A percentile compares a stretch with the other conserved stretches of the same genome.
Conservation (phyloP, 2,113 vertebrate genomes). For the Tragelaphus scriptus region DNA sequence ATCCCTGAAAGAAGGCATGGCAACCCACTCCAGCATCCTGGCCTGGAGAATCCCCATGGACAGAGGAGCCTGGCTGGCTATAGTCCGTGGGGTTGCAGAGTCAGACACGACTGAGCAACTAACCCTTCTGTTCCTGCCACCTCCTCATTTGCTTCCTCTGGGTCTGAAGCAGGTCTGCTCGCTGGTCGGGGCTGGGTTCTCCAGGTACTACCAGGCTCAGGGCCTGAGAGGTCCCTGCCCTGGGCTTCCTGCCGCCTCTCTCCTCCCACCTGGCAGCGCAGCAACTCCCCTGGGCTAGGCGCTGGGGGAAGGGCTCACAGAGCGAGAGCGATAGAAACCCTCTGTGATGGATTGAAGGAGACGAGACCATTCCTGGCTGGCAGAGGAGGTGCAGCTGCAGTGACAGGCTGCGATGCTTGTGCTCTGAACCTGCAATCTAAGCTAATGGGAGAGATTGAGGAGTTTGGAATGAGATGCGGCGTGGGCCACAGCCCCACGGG, state of each 20-base stretch:
- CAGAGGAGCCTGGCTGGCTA: background rate
- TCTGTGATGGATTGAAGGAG: constrained; percentile 66
- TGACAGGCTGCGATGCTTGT: constrained; percentile 73
- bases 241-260: background rate
- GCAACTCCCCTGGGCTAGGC: background rate
- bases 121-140: background rate
- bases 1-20: background rate
- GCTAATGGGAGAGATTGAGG: constrained; percentile 64
- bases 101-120: background rate
- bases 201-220: background rate
- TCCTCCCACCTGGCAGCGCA: background rate
- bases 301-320: constrained; percentile 17
- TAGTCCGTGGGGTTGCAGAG: background rate
- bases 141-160: background rate
- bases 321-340: constrained; percentile 49
- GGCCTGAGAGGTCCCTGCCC: background rate
- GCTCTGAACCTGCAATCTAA: constrained; percentile 70
- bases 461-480: constrained; percentile 42
- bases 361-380: constrained; percentile 71
- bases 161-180: background rate
- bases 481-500: background rate
- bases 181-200: background rate
- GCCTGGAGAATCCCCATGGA: background rate
- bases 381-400: constrained; percentile 39
- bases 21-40: background rate